Evolutionary conservation across 1,140 invertebrate genomes (phyloP), one percentile per base, ranked within the genome.

Genomic region (Akabosia matsudoensis): DNA sequence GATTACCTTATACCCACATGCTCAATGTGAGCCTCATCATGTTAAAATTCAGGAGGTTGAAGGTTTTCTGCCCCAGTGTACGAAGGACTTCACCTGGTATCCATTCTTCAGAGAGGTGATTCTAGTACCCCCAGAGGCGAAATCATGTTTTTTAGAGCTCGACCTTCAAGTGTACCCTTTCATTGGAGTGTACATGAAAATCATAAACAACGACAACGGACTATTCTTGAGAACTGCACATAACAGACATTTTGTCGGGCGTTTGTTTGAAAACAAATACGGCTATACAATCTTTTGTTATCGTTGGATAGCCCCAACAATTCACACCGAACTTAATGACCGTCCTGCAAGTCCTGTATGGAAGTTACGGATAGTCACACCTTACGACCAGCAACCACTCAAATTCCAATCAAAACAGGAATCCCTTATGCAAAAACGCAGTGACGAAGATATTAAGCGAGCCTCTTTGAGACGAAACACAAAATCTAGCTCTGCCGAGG

Each of bases 141-240:
- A 18, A 18, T 34, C 16, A 10, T 72, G 70, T 34, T 45, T 51
- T 72, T 34, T 13, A 14, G 33, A 45, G 24, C 13, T 72, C 30
- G 33, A 72, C 18, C 70, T 72, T 1, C 33, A 45, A 72, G 70
- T 45, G 18, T 45, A 34, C 24, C 70, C 70, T 26, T 2, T 13
- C 33, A 14, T 28, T 1, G 37, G 37, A 45, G 24, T 72, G 16
- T 22, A 13, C 33, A 7, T 72, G 70, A 72, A 24, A 37, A 28
- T 72, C 18, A 45, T 72, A 2, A 28, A 72, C 30, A 72, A 72
- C 33, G 70, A 72, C 70, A 72, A 13, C 22, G 70, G 37, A 72
- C 7, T 4, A 22, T 45, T 24, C 4, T 26, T 72, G 33, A 1
- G 4, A 13, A 4, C 24, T 7, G n/a, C 7, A 34, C 34, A 18